These are phyloP conservation scores for Hipposideros larvatus DNA, from an alignment of 2,797 vertebrate genomes.

Conservation along the genomic window DNA sequence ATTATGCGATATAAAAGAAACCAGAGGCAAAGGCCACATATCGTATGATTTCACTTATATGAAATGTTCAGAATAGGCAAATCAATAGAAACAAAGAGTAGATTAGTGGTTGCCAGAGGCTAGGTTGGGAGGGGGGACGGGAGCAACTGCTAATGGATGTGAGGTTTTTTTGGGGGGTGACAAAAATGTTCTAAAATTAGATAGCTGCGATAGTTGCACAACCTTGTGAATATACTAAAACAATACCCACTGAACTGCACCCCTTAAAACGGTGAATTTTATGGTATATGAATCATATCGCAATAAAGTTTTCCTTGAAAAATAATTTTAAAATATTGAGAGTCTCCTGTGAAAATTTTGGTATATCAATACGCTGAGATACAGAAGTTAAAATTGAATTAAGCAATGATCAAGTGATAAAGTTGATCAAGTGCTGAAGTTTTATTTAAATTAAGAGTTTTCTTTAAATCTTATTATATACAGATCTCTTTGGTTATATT, in stretches of 20 bases:
- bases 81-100: conserved; percentile 64
- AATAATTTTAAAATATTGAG: background rate
- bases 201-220: conserved; percentile 28
- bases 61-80: conserved; percentile 60
- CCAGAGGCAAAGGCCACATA: background rate
- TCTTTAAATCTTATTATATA: background rate
- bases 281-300: background rate
- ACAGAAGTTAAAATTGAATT: conserved; percentile 57
- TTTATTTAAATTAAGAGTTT: conserved; percentile 32
- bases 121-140: background rate
- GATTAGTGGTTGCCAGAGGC: conserved; percentile 13
- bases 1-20: conserved; percentile 21
- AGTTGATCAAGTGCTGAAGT: conserved; percentile 21
- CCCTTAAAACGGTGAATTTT: conserved; percentile 48
- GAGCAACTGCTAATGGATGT: conserved; percentile 36
- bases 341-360: background rate
- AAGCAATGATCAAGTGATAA: conserved; percentile 39
- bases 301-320: conserved; percentile 20
- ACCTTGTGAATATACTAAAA: background rate
- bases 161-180: conserved; percentile 51
- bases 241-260: background rate
- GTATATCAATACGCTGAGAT: background rate
- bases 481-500: background rate
- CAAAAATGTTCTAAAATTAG: conserved; percentile 66
- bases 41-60: conserved; percentile 37